Conservation (phyloP, 2,888 invertebrate genomes). For the Hypena proboscidalis region DNA sequence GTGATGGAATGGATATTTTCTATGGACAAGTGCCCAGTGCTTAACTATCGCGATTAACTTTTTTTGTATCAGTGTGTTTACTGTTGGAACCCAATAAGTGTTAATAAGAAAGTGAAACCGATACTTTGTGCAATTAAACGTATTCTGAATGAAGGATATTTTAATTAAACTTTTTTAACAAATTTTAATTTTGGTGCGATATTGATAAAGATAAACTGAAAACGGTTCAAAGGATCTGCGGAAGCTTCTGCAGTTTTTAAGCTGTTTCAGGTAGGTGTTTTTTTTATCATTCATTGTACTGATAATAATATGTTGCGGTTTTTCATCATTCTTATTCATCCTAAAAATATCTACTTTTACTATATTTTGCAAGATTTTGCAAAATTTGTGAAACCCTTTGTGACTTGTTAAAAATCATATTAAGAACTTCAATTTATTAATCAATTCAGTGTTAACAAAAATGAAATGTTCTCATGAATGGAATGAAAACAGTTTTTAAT, state of each 20-base stretch:
- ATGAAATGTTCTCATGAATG: constrained; percentile 10
- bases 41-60: constrained; percentile 55
- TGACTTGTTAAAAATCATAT: too few species aligned
- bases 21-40: constrained; percentile 63
- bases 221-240: constrained; percentile 41
- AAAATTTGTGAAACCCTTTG: too few species aligned
- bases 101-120: constrained; percentile 69
- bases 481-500: constrained; percentile 9
- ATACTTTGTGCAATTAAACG: constrained; percentile 59
- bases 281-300: not conserved
- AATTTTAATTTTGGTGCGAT: constrained; percentile 41
- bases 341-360: too few species aligned
- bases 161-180: constrained; percentile 44
- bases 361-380: too few species aligned
- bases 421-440: too few species aligned
- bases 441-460: constrained; percentile 16
- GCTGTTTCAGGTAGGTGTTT: constrained; percentile 52
- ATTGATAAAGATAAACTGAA: constrained; percentile 41
- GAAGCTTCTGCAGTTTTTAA: constrained; percentile 42
- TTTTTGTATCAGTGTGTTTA: constrained; percentile 51
- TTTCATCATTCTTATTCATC: too few species aligned
- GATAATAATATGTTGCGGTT: not conserved
- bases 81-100: constrained; percentile 51
- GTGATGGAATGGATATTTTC: constrained; percentile 76
- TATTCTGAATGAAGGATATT: constrained; percentile 52